Conservation (phyloP, 2,888 invertebrate species). For the Carabus problematicus region DNA sequence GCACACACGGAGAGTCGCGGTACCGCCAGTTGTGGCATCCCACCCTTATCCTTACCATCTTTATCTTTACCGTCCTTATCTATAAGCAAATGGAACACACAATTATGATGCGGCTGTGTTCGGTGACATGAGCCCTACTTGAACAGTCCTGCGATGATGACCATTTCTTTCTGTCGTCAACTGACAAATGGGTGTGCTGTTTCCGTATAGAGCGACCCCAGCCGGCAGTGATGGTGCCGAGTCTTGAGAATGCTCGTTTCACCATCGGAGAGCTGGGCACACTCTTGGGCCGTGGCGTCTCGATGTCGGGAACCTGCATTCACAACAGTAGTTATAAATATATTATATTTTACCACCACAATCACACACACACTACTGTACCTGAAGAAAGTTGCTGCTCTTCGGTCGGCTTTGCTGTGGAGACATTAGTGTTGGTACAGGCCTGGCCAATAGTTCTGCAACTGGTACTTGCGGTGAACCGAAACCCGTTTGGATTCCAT, state of each 20-base stretch:
- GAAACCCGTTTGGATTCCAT: conserved; percentile 92
- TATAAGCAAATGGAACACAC: conserved; percentile 55
- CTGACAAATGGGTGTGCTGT: conserved; percentile 80
- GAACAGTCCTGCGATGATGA: conserved; percentile 89
- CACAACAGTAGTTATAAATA: neutral
- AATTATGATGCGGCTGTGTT: conserved; percentile 9
- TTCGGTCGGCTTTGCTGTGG: conserved; percentile 87
- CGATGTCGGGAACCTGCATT: conserved; percentile 75
- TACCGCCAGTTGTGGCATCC: conserved; percentile 77
- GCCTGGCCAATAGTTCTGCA: conserved; percentile 83
- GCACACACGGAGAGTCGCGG: conserved; percentile 91
- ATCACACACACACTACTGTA: conserved; percentile 24
- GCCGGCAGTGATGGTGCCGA: conserved; percentile 88
- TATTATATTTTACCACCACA: neutral
- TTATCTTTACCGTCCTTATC: conserved; percentile 84
- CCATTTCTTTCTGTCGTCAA: conserved; percentile 91
- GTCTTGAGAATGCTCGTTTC: conserved; percentile 87
- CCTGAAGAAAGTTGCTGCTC: conserved; percentile 90
- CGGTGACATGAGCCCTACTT: conserved; percentile 66
- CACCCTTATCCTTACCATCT: conserved; percentile 78
- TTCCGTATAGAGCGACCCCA: conserved; percentile 90
- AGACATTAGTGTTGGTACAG: conserved; percentile 84
- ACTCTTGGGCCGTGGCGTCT: conserved; percentile 88
- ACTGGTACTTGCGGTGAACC: conserved; percentile 94
- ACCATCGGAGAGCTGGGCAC: conserved; percentile 95